These are phyloP conservation scores for Diabrotica balteata DNA, from an alignment of 2,888 invertebrate species.

Conservation along the genomic window DNA sequence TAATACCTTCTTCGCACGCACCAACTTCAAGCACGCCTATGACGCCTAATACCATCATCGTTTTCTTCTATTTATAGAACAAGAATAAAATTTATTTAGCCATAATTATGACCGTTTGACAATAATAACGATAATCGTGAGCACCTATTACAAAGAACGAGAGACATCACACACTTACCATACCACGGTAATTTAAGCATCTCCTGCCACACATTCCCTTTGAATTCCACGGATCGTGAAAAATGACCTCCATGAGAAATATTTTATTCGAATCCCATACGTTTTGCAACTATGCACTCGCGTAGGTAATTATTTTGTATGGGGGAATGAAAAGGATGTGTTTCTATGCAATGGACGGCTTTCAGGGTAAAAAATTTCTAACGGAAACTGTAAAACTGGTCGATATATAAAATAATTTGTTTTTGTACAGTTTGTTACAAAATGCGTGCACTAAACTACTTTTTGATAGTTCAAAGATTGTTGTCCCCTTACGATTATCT, in stretches of 20 bases:
- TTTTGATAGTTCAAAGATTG: too few species aligned
- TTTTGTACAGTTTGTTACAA: too few species aligned
- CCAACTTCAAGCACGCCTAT: background rate
- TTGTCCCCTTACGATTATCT: too few species aligned
- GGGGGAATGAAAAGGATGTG: background rate
- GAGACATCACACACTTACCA: background rate
- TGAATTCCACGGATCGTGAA: slow-evolving; percentile 8
- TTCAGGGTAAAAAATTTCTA: too few species aligned
- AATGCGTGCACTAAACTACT: too few species aligned
- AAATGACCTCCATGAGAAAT: slow-evolving; percentile 5
- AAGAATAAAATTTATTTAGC: background rate
- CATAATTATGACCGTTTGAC: slow-evolving; percentile 2
- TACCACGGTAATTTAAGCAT: background rate
- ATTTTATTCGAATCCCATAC: slow-evolving; percentile 3
- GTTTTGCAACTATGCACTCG: slow-evolving; percentile 5
- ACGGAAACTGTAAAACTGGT: too few species aligned
- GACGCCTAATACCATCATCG: background rate
- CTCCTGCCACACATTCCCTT: background rate
- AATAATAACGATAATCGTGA: slow-evolving; percentile 7
- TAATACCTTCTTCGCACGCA: background rate
- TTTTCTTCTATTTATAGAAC: slow-evolving; percentile 4
- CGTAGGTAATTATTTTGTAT: background rate
- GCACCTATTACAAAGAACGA: background rate
- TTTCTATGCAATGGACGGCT: too few species aligned
- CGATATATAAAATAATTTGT: too few species aligned